Percentiles rank a stretch among this genome's conserved stretches.
These are phyloP conservation scores for Condylostylus longicornis DNA, from an alignment of 1,140 invertebrate species.

Conservation along the genomic window DNA sequence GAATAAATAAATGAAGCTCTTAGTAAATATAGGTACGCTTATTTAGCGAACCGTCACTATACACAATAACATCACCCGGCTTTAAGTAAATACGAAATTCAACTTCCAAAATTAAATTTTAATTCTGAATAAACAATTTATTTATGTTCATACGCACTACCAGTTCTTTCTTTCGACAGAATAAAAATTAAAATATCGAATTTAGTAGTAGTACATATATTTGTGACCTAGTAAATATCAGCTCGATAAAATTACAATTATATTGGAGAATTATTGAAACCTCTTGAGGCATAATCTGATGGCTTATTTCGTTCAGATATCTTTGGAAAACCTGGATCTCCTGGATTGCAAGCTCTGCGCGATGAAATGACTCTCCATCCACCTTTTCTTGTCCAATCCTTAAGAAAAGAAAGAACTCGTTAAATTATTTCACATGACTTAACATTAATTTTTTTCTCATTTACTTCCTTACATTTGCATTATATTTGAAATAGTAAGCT, in stretches of 20 bases:
- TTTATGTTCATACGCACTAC: too few species aligned
- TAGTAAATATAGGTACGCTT: too few species aligned
- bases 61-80: too few species aligned
- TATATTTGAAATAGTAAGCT: constrained; percentile 67
- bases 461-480: constrained; percentile 45
- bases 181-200: not conserved
- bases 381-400: constrained; percentile 55
- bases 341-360: constrained; percentile 40
- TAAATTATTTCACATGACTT: not conserved
- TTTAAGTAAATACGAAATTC: too few species aligned
- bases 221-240: not conserved
- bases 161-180: not conserved
- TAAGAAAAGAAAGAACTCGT: not conserved
- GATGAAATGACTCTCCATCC: constrained; percentile 45
- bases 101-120: too few species aligned
- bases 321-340: constrained; percentile 47
- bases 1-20: too few species aligned
- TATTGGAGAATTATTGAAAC: constrained; percentile 47
- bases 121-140: too few species aligned
- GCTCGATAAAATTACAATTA: too few species aligned
- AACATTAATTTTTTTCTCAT: not conserved
- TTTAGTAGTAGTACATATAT: not conserved
- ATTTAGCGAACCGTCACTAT: too few species aligned
- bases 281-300: constrained; percentile 47
- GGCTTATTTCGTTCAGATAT: constrained; percentile 37